Base-by-base conservation (phyloP, 1,140 invertebrate genomes). In the Neodiprion virginianus region DNA sequence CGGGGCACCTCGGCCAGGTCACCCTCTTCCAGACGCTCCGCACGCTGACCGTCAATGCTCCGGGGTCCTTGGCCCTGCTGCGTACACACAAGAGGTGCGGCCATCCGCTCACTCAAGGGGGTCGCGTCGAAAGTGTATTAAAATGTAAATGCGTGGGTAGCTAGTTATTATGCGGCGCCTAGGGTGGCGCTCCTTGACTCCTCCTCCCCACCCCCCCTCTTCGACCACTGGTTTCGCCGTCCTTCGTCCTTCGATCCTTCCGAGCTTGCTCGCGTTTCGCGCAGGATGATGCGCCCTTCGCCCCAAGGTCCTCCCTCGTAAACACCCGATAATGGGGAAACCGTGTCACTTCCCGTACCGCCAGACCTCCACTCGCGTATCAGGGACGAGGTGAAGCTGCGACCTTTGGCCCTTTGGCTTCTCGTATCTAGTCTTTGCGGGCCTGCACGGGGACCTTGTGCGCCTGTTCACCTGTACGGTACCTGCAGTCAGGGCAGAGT, bases 291-390 rank as follows among this genome's bases (percentile, higher is more conserved):
- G 53, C 8, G 11, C n/a, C 28, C 28, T 5, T 61, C 53, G 53
- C n/a, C 53, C 3, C 53, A 8, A 5, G 28, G n/a, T 61, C 53
- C 11, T 61, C 77, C 67, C 73, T 77, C 81, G 79, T 82, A 82
- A 82, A 82, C 81, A 82, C 80, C 79, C 81, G 79, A 82, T 82
- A 82, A 82, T 82, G 81, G 81, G 75, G 71, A 82, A 82, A 82
- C 81, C 80, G 80, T 82, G 81, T 82, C 82, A 74, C 77, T 75
- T 61, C 69, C 74, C 74, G 76, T 17, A 8, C 53, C n/a, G 4
- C 5, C 53, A 61, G n/a, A 2, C 53, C 53, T 17, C 53, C 53
- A 17, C 53, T 61, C 0, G 53, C 8, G 11, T 17, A 17, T 14
- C n/a, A 2, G 11, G 11, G 53, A 61, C 53, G 28, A 40, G 28